phyloP scores from a whole-genome alignment of 2,797 vertebrate genomes.

The Gallinago stenura region DNA sequence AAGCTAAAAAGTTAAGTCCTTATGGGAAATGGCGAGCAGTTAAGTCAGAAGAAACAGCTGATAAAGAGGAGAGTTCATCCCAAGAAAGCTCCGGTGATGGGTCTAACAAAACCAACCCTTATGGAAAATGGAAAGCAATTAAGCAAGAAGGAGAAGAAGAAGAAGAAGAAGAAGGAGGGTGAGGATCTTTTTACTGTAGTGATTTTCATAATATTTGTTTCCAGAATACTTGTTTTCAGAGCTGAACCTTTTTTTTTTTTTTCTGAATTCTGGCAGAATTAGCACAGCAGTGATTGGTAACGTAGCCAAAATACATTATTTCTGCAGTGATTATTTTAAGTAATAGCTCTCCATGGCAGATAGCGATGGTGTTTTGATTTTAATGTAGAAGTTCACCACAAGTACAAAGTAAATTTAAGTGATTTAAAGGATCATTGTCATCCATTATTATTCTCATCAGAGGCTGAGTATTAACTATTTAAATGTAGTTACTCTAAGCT shows the following conservation, averaged over 20 bases:
- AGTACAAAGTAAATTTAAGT: neutral
- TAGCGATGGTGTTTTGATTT: neutral
- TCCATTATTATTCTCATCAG: neutral
- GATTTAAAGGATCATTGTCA: neutral
- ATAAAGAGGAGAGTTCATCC: slow-evolving; percentile 59
- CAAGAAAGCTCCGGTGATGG: slow-evolving; percentile 56
- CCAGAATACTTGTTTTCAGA: neutral
- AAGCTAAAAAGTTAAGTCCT: slow-evolving; percentile 81
- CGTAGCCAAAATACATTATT: neutral
- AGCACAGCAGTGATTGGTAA: neutral
- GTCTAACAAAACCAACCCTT: slow-evolving; percentile 81
- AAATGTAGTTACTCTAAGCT: neutral
- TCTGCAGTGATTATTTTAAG: neutral
- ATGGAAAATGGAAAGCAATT: slow-evolving; percentile 89
- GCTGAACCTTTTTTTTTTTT: neutral
- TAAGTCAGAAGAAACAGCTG: slow-evolving; percentile 65
- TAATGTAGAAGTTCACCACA: neutral
- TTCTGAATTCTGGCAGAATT: neutral
- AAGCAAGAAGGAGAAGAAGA: slow-evolving; percentile 74
- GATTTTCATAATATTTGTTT: neutral
- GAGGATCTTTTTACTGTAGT: slow-evolving; percentile 30
- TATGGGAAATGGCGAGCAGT: slow-evolving; percentile 91
- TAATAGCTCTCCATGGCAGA: neutral
- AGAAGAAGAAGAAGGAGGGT: slow-evolving; percentile 68
- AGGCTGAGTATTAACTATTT: neutral